These are phyloP conservation scores for Platorchestia sp. DNA, from an alignment of 1,140 invertebrate genomes.

Conservation along the genomic window DNA sequence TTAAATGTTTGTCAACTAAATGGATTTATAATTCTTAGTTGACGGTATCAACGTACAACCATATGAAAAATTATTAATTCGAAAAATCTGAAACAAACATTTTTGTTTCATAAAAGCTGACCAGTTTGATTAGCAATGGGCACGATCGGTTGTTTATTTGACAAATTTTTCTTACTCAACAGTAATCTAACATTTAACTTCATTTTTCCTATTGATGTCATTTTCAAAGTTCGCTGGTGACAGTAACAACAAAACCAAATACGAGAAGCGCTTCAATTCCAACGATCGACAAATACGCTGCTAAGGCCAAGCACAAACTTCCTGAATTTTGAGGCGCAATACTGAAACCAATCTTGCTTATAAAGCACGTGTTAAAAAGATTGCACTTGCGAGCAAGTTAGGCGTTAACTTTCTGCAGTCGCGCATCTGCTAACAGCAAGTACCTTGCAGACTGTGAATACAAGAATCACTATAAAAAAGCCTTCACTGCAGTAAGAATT, in stretches of 20 bases:
- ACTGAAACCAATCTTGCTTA: not conserved
- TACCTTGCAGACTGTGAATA: not conserved
- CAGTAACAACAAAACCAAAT: not conserved
- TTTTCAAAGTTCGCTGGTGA: not conserved
- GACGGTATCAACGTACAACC: not conserved
- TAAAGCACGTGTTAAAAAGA: not conserved
- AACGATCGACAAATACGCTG: not conserved
- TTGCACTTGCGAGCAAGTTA: not conserved
- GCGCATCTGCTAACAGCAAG: not conserved
- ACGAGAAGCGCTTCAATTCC: not conserved
- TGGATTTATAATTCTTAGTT: not conserved
- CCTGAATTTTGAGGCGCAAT: not conserved
- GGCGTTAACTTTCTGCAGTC: not conserved
- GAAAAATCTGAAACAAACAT: not conserved
- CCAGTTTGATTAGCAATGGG: no score
- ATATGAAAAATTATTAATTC: not conserved
- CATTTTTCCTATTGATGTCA: not conserved
- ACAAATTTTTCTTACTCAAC: no score
- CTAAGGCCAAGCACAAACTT: not conserved
- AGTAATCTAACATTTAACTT: not conserved
- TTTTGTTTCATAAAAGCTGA: not conserved
- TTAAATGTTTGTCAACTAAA: not conserved
- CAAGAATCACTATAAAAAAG: not conserved
- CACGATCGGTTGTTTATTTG: no score
- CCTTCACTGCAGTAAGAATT: not conserved